Conservation (phyloP, 2,797 vertebrate species). For the Lates japonicus region DNA sequence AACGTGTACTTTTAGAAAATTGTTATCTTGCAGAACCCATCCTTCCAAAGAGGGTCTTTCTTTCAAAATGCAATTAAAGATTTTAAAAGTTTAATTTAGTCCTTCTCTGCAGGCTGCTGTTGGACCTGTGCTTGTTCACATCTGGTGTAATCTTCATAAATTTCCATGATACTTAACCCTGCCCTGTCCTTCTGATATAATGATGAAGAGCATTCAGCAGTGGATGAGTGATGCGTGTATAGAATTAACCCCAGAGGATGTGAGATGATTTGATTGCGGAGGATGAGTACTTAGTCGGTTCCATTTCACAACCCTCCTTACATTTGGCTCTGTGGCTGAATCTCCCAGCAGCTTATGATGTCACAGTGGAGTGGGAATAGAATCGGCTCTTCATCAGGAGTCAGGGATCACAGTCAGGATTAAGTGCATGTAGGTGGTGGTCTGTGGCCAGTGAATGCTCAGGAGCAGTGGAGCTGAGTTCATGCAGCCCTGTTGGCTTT, state of each 20-base stretch:
- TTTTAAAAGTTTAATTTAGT: not conserved
- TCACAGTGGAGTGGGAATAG: constrained; percentile 61
- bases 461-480: constrained; percentile 40
- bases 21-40: too few relatives aligned
- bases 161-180: not conserved
- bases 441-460: constrained; percentile 49
- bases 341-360: constrained; percentile 82
- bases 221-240: not conserved
- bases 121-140: not conserved
- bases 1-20: not conserved
- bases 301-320: constrained; percentile 18
- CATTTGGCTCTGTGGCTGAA: constrained; percentile 39
- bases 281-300: constrained; percentile 51
- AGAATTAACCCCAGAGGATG: constrained; percentile 29
- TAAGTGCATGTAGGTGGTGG: constrained; percentile 64
- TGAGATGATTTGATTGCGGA: constrained; percentile 58
- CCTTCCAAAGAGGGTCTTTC: too few relatives aligned
- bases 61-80: not conserved
- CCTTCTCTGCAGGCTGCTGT: not conserved
- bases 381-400: constrained; percentile 44
- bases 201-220: constrained; percentile 19
- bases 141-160: not conserved
- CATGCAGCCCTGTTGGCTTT: constrained; percentile 24
- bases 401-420: constrained; percentile 72
- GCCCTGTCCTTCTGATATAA: not conserved